Percentiles rank a stretch among this genome's conserved stretches.
These are phyloP conservation scores for Coregonus sp. DNA, from an alignment of 2,797 vertebrate species.

Conservation along the genomic window DNA sequence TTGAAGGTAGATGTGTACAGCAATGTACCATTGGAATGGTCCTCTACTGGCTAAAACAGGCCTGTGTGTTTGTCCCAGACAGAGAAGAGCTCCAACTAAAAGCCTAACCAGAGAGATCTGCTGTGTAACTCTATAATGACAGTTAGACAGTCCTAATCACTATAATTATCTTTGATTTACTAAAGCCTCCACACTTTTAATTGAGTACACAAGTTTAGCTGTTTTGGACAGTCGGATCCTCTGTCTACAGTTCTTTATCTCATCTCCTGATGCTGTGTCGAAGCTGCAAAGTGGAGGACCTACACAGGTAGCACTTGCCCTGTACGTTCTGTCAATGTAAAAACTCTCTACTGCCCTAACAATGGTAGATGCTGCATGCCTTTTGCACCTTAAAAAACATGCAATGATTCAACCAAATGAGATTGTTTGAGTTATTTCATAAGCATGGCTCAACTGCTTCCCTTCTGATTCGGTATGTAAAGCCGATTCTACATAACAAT, in stretches of 20 bases:
- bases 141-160: conserved; percentile 51
- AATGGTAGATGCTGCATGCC: not conserved
- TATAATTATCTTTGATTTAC: conserved; percentile 57
- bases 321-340: not conserved
- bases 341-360: not conserved
- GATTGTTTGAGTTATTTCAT: not conserved
- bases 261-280: not conserved
- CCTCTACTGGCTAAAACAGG: not conserved
- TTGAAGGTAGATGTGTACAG: not conserved
- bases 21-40: not conserved
- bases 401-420: not conserved
- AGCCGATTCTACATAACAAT: not conserved
- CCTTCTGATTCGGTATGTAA: not conserved
- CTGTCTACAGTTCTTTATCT: conserved; percentile 19
- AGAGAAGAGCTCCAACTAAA: conserved; percentile 38
- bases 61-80: conserved; percentile 37
- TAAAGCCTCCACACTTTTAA: conserved; percentile 45
- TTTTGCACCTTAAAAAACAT: not conserved
- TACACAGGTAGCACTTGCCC: not conserved
- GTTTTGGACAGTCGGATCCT: conserved; percentile 31
- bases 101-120: conserved; percentile 51
- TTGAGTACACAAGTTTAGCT: conserved; percentile 41
- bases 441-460: not conserved
- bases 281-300: not conserved
- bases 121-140: conserved; percentile 51